Base-by-base conservation (phyloP, 2,888 invertebrate genomes). In the Germaria angustata region DNA sequence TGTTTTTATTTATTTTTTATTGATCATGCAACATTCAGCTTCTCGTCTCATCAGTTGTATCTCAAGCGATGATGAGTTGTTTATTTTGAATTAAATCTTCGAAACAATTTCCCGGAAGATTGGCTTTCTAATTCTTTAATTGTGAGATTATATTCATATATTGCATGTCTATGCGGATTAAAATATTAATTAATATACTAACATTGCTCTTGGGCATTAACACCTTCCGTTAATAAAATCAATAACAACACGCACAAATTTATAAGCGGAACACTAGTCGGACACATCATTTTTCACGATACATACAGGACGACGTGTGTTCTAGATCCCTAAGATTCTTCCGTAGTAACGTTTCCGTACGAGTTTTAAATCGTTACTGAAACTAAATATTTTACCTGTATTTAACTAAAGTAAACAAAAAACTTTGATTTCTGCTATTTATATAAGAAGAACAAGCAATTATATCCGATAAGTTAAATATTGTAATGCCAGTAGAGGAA, bases 361-460 rank as follows among this genome's bases (percentile, higher is more conserved):
- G 49, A 72, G 41, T 51, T 72, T 51, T 49, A 63, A 39, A 65
- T 49, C 32, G 32, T 24, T 51, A 79, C 72, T 79, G 57, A 79
- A 39, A 41, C 20, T 51, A 32, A 66, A 53, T 24, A 34, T 41
- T 51, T 57, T 20, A 36, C 36, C 17, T 49, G 6, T 4, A 49
- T 59, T 66, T 24, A 68, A 76, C 36, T 59, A 59, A 66, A 68
- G 36, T 75, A 44, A 65, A 75, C 15, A 63, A n/a, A 44, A 11
- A 6, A 55, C 44, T 65, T 44, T 46, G 36, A 17, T 24, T 53
- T 41, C 28, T 63, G 7, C 22, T 46, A 15, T 24, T 15, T 36
- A 46, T 51, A 34, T 41, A 51, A 51, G 32, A 39, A 55, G 24
- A 11, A 46, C 17, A 0, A n/a, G 2, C 7, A 34, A 22, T 49